Evolutionary conservation across 2,113 vertebrate species (phyloP), one percentile per base, ranked within the genome.

Genomic region (Sander lucioperca): DNA sequence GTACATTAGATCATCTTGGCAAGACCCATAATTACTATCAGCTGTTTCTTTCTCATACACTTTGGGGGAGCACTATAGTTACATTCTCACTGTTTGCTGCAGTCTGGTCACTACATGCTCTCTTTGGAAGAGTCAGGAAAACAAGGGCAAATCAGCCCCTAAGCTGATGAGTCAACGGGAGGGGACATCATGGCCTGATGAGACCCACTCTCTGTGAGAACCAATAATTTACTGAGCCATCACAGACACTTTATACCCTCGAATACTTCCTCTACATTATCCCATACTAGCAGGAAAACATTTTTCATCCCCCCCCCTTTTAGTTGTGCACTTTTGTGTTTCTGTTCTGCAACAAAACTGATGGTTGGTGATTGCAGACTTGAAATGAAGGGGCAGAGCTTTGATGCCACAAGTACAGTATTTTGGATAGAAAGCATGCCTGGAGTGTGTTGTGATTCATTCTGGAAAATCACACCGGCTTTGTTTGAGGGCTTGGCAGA

Each of bases 71-170:
- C 81, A 56, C 58, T 70, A 61, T 36, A 81, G 77, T 77, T 88
- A 83, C 74, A 79, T 72, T 85, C 59, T 80, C 74, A 70, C 62
- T 61, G 62, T 83, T 82, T 83, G 48, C 77, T 83, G 69, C 84
- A 50, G 71, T 67, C 85, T 67, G 88, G 87, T 90, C 88, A 85
- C 85, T 70, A 51, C 61, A 73, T 63, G 77, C 50, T 72, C 50
- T 57, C 61, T 45, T 65, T 88, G 77, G 73, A 88, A 88, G 73
- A 87, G 79, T 83, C 82, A 75, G 58, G 80, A 85, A 11, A 89
- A 92, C 74, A 89, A 91, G 86, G 63, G 75, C 77, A 79, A 91
- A 93, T 88, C 92, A 94, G 80, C 33, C 69, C 56, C 85, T 88
- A 56, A 57, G 81, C 87, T 90, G 89, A 91, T 85, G 84, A 82